phyloP scores from a whole-genome alignment of 2,797 vertebrate genomes.

The Paedocypris micromegethes region DNA sequence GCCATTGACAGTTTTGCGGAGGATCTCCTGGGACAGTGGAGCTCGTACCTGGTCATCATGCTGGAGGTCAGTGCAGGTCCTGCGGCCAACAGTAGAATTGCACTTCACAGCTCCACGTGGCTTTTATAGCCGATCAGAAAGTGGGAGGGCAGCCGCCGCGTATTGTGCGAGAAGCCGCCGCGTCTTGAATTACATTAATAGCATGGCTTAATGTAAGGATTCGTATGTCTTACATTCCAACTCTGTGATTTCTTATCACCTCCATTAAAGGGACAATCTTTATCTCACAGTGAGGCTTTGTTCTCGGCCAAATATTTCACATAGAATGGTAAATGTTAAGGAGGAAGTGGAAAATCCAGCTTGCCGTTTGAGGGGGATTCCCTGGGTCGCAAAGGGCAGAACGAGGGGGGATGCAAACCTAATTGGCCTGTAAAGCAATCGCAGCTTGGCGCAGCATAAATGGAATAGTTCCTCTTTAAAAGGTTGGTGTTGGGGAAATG shows the following conservation, averaged over 20 bases:
- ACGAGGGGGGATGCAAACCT: constrained; percentile 45
- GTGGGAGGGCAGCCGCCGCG: constrained; percentile 43
- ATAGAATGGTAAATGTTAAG: neutral
- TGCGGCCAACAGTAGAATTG: constrained; percentile 43
- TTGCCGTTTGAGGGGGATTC: constrained; percentile 48
- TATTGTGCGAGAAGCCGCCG: constrained; percentile 48
- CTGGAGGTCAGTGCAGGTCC: constrained; percentile 45
- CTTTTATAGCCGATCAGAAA: constrained; percentile 67
- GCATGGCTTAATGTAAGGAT: constrained; percentile 56
- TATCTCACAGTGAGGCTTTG: constrained; percentile 51
- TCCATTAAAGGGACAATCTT: constrained; percentile 21
- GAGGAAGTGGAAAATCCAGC: constrained; percentile 29
- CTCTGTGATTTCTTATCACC: constrained; percentile 33
- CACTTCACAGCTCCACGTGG: constrained; percentile 29
- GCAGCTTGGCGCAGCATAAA: constrained; percentile 44
- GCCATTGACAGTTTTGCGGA: too few species aligned
- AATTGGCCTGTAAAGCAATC: constrained; percentile 48
- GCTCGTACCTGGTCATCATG: constrained; percentile 54
- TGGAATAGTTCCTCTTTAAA: constrained; percentile 44
- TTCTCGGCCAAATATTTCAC: neutral
- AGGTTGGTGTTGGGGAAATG: constrained; percentile 48
- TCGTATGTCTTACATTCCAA: constrained; percentile 45
- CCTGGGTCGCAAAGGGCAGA: constrained; percentile 41
- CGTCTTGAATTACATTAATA: constrained; percentile 59
- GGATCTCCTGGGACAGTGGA: too few species aligned